Conservation (phyloP, 1,140 invertebrate genomes). For the Carcinoscorpius rotundicauda region DNA sequence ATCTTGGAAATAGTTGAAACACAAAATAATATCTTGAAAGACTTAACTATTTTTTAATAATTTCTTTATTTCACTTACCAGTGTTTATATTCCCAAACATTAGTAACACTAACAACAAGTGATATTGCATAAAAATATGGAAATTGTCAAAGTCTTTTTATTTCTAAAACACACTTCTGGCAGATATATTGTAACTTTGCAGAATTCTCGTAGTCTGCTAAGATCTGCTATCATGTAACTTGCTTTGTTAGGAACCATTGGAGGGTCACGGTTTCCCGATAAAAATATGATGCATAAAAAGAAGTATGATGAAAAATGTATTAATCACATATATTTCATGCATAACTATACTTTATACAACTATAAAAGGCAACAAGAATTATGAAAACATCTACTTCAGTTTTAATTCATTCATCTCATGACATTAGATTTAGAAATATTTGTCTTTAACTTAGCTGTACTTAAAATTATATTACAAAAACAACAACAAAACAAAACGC, state of each 20-base stretch:
- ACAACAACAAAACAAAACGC: too few relatives aligned
- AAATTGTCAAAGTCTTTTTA: background rate
- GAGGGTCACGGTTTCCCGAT: constrained; percentile 14
- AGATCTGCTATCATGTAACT: constrained; percentile 34
- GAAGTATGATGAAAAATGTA: background rate
- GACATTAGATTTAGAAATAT: too few relatives aligned
- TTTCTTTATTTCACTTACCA: too few relatives aligned
- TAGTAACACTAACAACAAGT: background rate
- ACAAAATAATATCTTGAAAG: too few relatives aligned
- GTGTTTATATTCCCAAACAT: background rate
- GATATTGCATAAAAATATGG: background rate
- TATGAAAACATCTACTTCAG: too few relatives aligned
- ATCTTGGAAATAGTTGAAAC: too few relatives aligned
- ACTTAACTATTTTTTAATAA: too few relatives aligned
- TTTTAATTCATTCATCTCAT: too few relatives aligned
- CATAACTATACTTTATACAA: too few relatives aligned
- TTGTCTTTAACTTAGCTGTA: too few relatives aligned
- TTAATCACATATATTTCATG: background rate
- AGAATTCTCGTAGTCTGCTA: constrained; percentile 28
- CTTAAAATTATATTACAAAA: too few relatives aligned
- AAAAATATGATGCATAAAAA: background rate
- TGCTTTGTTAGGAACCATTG: constrained; percentile 26
- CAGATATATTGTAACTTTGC: constrained; percentile 30
- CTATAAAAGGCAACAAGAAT: too few relatives aligned
- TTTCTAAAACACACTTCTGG: constrained; percentile 28